A percentile compares a stretch with the other conserved stretches of the same genome.
phyloP scores from a whole-genome alignment of 1,140 invertebrate species.

The Anastatus disparis region DNA sequence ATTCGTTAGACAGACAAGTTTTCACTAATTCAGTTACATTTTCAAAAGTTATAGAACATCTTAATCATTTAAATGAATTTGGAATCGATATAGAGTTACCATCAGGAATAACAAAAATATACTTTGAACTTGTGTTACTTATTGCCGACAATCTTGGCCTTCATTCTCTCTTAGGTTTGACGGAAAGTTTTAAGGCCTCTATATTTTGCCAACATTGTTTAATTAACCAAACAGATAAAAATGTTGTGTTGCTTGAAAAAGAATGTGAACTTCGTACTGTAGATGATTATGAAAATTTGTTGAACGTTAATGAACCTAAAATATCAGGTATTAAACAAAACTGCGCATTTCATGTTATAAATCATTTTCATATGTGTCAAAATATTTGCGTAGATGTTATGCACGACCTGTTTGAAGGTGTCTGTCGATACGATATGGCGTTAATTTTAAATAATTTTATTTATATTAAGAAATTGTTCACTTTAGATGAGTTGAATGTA shows the following conservation, averaged over 20 bases:
- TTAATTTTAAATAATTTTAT: slow-evolving; percentile 31
- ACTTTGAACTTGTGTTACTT: background rate
- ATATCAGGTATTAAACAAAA: slow-evolving; percentile 23
- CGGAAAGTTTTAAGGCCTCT: slow-evolving; percentile 7
- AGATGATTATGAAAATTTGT: background rate
- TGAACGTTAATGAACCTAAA: background rate
- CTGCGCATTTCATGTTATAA: slow-evolving; percentile 19
- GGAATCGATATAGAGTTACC: background rate
- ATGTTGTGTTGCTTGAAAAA: background rate
- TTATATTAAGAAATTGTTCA: slow-evolving; percentile 25
- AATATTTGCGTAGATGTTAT: slow-evolving; percentile 35
- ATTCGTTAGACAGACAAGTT: slow-evolving; percentile 11
- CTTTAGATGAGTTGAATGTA: slow-evolving; percentile 31
- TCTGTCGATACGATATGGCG: slow-evolving; percentile 27
- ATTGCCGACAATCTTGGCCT: slow-evolving; percentile 17
- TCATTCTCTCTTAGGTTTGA: slow-evolving; percentile 10
- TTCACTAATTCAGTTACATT: slow-evolving; percentile 6
- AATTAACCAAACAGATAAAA: background rate
- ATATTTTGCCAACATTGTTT: slow-evolving; percentile 20
- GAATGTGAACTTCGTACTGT: slow-evolving; percentile 2
- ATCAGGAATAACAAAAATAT: background rate
- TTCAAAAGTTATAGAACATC: background rate
- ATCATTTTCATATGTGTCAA: slow-evolving; percentile 19
- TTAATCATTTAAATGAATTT: slow-evolving; percentile 25
- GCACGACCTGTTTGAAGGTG: slow-evolving; percentile 35